phyloP scores from a whole-genome alignment of 2,797 vertebrate genomes.

The Sebastes trivittatus region DNA sequence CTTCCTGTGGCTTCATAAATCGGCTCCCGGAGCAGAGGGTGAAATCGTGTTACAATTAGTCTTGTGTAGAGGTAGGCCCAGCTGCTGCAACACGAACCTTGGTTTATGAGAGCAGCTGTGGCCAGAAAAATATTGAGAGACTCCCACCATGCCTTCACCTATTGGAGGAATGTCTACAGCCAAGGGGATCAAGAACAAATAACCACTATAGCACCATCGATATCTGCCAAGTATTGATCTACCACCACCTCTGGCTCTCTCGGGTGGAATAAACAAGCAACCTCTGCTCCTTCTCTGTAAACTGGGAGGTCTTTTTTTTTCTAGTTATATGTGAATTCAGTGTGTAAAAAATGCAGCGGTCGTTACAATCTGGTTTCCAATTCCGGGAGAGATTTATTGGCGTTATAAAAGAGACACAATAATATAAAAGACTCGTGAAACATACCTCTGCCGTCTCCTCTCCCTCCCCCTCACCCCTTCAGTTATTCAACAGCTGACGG shows the following conservation, averaged over 20 bases:
- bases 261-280: conserved; percentile 50
- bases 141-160: conserved; percentile 39
- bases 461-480: not conserved
- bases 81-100: conserved; percentile 71
- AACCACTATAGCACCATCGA: conserved; percentile 47
- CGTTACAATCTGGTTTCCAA: not conserved
- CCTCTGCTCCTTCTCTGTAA: conserved; percentile 15
- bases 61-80: conserved; percentile 49
- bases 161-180: conserved; percentile 51
- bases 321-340: not conserved
- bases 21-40: conserved; percentile 20
- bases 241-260: conserved; percentile 47
- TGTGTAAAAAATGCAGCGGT: not conserved
- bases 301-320: conserved; percentile 12
- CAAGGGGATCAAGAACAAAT: conserved; percentile 57
- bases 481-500: conserved; percentile 74
- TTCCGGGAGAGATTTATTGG: conserved; percentile 6
- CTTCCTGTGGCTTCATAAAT: conserved; percentile 29
- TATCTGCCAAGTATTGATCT: conserved; percentile 64
- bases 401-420: conserved; percentile 1
- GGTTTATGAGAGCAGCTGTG: conserved; percentile 68
- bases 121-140: conserved; percentile 32
- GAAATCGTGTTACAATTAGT: conserved; percentile 63
- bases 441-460: conserved; percentile 8
- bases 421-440: conserved; percentile 11